These are phyloP conservation scores for Peromyscus nudipes DNA, from an alignment of 2,797 vertebrate species.

Conservation along the genomic window DNA sequence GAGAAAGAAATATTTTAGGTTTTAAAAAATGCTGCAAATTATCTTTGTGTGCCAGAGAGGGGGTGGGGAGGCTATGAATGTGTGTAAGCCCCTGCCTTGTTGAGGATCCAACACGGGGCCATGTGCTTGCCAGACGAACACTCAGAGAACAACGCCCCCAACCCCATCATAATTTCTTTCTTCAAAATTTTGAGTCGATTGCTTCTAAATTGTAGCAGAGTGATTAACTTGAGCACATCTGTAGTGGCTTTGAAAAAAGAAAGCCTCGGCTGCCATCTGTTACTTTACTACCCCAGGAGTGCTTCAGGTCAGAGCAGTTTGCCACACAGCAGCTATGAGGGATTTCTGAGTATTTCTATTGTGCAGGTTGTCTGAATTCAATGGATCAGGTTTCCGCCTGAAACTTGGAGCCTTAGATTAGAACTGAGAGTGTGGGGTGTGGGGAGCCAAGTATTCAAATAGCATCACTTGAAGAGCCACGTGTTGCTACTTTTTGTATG, in stretches of 20 bases:
- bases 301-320: constrained; percentile 28
- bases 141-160: not conserved
- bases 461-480: not conserved
- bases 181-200: not conserved
- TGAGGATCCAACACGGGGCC: not conserved
- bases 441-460: not conserved
- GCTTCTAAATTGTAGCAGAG: constrained; percentile 13
- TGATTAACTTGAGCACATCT: not conserved
- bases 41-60: not conserved
- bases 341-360: constrained; percentile 48
- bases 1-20: constrained; percentile 58
- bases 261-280: not conserved
- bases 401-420: constrained; percentile 46
- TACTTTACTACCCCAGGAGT: not conserved
- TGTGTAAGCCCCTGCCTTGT: not conserved
- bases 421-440: not conserved
- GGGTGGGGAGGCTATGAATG: too few relatives aligned
- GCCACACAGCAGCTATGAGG: not conserved
- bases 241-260: not conserved
- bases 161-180: not conserved
- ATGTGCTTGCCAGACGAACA: not conserved
- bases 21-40: not conserved
- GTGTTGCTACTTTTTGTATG: not conserved
- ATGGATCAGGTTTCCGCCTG: constrained; percentile 24
- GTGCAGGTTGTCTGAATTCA: constrained; percentile 55